Conservation (phyloP, 2,888 invertebrate species). For the Icerya purchasi region DNA sequence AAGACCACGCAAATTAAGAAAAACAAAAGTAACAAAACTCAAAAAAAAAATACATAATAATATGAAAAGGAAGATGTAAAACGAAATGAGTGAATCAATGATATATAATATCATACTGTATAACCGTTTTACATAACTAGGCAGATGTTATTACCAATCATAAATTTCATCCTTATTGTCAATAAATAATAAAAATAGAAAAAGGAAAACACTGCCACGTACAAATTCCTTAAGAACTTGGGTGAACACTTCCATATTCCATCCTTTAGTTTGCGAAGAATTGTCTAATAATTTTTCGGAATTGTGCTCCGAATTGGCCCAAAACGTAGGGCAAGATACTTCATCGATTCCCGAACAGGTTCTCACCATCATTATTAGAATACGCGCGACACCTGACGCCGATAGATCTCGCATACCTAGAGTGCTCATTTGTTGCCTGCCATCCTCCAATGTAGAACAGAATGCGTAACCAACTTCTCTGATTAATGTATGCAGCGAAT, state of each 20-base stretch:
- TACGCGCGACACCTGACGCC: conserved; percentile 58
- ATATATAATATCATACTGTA: neutral
- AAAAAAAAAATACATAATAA: no score
- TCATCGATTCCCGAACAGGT: conserved; percentile 39
- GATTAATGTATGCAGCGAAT: conserved; percentile 66
- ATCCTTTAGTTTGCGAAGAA: conserved; percentile 33
- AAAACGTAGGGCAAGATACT: conserved; percentile 25
- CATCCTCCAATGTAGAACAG: conserved; percentile 67
- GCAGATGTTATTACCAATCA: no score
- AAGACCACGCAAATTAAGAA: no score
- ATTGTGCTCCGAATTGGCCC: conserved; percentile 13
- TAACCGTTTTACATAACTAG: no score
- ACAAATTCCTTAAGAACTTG: conserved; percentile 76
- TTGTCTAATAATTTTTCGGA: conserved; percentile 18
- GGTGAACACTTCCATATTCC: conserved; percentile 88
- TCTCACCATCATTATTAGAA: conserved; percentile 67
- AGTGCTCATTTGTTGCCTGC: conserved; percentile 61
- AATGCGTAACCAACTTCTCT: conserved; percentile 81
- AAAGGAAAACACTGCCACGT: no score
- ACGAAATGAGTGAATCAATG: neutral
- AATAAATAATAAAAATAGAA: no score
- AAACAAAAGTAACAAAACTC: no score
- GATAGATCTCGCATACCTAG: conserved; percentile 63
- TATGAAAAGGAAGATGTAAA: no score
- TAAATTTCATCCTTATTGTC: no score